Evolutionary conservation across 92 coral and sea anemone genomes (phyloP).

Genomic region (Umimayanthus kanabou): DNA sequence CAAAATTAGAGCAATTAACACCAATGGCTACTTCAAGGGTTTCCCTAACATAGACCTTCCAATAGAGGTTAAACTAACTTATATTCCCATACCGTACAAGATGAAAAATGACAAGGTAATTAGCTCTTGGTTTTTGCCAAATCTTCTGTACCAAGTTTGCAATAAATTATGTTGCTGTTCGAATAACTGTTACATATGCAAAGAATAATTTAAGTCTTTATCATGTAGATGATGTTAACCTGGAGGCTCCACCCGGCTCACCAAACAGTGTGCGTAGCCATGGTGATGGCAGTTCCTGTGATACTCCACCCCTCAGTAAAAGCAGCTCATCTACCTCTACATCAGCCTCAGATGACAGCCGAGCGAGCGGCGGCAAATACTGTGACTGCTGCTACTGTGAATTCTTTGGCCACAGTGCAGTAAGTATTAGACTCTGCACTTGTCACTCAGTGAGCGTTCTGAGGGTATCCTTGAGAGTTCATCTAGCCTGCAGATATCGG

Average conservation of each 20-base stretch:
- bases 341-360: constrained; percentile 64
- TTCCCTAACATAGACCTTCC: too few species aligned
- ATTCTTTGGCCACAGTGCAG: constrained; percentile 81
- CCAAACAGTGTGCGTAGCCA: constrained; percentile 82
- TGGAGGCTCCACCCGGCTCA: constrained; percentile 81
- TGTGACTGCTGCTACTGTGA: constrained; percentile 90
- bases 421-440: constrained; percentile 43
- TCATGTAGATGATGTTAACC: constrained; percentile 54
- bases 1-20: too few species aligned
- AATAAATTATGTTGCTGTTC: too few species aligned
- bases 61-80: too few species aligned
- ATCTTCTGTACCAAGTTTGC: too few species aligned
- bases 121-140: too few species aligned
- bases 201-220: background rate
- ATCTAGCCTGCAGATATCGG: too few species aligned
- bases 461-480: background rate
- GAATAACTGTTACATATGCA: background rate
- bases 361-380: constrained; percentile 75
- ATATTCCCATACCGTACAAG: too few species aligned
- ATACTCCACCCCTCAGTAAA: constrained; percentile 68
- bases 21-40: too few species aligned
- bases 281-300: constrained; percentile 85
- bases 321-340: constrained; percentile 65
- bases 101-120: too few species aligned
- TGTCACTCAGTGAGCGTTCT: background rate